Evolutionary conservation across 2,797 vertebrate species (phyloP).

Genomic region (Sebastes taczanowskii): DNA sequence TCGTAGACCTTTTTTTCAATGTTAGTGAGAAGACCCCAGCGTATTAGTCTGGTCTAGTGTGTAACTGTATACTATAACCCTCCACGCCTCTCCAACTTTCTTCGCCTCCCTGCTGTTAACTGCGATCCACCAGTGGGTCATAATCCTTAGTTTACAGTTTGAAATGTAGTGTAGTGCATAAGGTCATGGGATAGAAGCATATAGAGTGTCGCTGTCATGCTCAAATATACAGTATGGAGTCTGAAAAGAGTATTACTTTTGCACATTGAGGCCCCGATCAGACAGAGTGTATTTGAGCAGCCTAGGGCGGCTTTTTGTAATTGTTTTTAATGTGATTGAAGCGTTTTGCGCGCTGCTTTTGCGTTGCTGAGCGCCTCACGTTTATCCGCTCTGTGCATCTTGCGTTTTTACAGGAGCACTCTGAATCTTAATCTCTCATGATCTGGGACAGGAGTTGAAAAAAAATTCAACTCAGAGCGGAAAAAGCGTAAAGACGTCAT

Average conservation of each 20-base stretch:
- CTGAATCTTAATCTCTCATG: too few relatives aligned
- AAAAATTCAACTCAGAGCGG: too few relatives aligned
- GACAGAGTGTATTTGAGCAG: too few relatives aligned
- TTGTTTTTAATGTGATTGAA: too few relatives aligned
- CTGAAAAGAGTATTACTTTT: background rate
- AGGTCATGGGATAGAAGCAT: background rate
- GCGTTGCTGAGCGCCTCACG: rapidly evolving
- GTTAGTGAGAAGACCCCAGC: background rate
- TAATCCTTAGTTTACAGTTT: conserved; percentile 11
- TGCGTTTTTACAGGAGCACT: too few relatives aligned
- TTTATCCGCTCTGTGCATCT: too few relatives aligned
- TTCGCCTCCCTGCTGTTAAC: conserved; percentile 12
- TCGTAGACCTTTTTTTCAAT: background rate
- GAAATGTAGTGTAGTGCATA: background rate
- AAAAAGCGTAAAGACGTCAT: too few relatives aligned
- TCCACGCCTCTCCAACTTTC: background rate
- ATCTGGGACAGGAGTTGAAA: too few relatives aligned
- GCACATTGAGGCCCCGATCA: background rate
- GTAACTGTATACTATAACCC: background rate
- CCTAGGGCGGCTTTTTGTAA: too few relatives aligned
- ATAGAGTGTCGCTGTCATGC: background rate
- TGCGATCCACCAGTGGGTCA: background rate
- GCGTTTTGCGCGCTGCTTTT: too few relatives aligned
- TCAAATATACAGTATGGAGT: background rate
- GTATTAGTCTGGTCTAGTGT: background rate